A percentile compares a stretch with the other conserved stretches of the same genome.
These are phyloP conservation scores for Brachynemurus nebulosus DNA, from an alignment of 2,888 invertebrate species.

Conservation along the genomic window DNA sequence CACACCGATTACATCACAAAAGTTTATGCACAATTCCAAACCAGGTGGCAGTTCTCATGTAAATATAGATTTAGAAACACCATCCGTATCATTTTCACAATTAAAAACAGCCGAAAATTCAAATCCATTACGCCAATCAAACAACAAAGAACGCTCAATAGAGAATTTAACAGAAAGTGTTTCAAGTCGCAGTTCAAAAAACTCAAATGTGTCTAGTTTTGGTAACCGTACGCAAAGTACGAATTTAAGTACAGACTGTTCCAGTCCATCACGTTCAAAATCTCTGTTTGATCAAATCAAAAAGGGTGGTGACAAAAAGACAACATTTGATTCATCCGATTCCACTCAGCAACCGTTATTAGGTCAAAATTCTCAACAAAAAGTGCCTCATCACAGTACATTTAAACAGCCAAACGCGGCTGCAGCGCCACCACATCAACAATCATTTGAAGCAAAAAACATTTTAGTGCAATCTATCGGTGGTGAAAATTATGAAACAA, in stretches of 20 bases:
- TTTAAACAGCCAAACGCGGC: background rate
- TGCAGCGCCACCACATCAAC: background rate
- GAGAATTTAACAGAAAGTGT: conserved; percentile 28
- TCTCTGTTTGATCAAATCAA: background rate
- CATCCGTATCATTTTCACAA: conserved; percentile 16
- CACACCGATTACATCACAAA: conserved; percentile 15
- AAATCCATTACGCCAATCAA: conserved; percentile 20
- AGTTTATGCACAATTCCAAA: conserved; percentile 26
- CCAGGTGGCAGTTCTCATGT: conserved; percentile 25
- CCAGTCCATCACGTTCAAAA: conserved; percentile 7
- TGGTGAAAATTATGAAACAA: conserved; percentile 29
- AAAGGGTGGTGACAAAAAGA: background rate
- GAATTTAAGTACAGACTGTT: conserved; percentile 27
- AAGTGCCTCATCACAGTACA: conserved; percentile 3
- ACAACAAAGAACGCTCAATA: conserved; percentile 22
- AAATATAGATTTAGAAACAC: conserved; percentile 8
- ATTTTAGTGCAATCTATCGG: conserved; percentile 8
- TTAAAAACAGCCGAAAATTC: conserved; percentile 8
- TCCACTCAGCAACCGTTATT: conserved; percentile 1
- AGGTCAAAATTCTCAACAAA: conserved; percentile 2
- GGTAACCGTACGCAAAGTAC: conserved; percentile 33
- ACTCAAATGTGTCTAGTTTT: conserved; percentile 22
- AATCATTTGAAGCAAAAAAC: conserved; percentile 8
- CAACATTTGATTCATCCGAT: background rate
- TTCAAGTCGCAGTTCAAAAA: conserved; percentile 22